Conservation (phyloP, 1,140 invertebrate species). For the Oedothorax gibbosus region DNA sequence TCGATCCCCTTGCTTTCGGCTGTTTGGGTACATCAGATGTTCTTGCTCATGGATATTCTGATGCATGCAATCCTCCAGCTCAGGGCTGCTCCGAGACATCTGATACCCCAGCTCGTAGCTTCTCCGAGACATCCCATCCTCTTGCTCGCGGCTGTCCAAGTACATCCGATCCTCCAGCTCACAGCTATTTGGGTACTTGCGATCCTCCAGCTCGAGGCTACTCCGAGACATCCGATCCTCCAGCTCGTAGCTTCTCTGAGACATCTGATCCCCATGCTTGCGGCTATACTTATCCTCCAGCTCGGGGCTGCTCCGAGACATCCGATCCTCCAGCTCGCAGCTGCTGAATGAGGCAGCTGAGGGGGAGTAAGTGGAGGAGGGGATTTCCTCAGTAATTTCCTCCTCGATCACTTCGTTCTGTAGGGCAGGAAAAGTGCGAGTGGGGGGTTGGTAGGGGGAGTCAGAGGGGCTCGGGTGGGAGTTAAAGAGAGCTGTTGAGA, state of each 20-base stretch:
- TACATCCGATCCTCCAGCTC: too few species aligned
- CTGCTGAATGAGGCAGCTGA: slow-evolving; percentile 35
- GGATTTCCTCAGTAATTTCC: slow-evolving; percentile 51
- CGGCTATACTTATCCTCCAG: background rate
- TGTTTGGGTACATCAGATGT: too few species aligned
- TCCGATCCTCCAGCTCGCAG: slow-evolving; percentile 38
- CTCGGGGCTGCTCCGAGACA: slow-evolving; percentile 44
- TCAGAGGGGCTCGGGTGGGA: background rate
- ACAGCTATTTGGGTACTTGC: too few species aligned
- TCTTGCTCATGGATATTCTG: too few species aligned
- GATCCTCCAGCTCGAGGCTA: slow-evolving; percentile 4
- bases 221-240: too few species aligned
- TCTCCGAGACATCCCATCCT: too few species aligned
- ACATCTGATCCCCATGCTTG: background rate
- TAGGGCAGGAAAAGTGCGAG: slow-evolving; percentile 23
- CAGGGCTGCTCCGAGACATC: background rate
- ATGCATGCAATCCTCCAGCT: slow-evolving; percentile 2
- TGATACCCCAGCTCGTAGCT: too few species aligned
- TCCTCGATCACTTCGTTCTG: slow-evolving; percentile 56
- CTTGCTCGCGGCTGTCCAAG: too few species aligned
- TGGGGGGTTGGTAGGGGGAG: slow-evolving; percentile 6
- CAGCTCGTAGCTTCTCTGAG: too few species aligned
- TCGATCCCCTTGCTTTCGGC: too few species aligned
- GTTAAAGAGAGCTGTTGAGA: too few species aligned
- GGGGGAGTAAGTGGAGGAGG: slow-evolving; percentile 20